Percentiles rank a stretch among this genome's conserved stretches.
Evolutionary conservation across 2,113 vertebrate species (phyloP).

Genomic region (Upupa epops): DNA sequence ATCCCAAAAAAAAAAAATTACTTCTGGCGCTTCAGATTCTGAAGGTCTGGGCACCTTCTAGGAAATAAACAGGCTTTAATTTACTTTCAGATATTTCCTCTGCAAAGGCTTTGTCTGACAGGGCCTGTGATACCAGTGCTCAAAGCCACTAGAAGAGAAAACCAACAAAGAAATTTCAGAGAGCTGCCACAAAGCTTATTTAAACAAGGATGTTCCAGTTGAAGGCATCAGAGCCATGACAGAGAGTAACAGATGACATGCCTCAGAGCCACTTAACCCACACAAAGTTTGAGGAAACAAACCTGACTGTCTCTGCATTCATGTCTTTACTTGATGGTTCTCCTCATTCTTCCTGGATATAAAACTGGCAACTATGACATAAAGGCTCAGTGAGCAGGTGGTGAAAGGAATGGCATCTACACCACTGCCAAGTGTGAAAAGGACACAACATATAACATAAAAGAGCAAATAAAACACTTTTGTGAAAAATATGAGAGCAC

Average conservation of each 20-base stretch:
- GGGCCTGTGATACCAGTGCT: not conserved
- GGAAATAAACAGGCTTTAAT: not conserved
- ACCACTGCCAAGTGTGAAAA: not conserved
- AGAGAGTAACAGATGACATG: not conserved
- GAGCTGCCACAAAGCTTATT: not conserved
- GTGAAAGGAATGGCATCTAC: not conserved
- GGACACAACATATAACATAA: not conserved
- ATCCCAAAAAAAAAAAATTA: not conserved
- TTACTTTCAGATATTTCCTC: not conserved
- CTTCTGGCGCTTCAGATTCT: not conserved
- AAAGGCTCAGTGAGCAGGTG: not conserved
- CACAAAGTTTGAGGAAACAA: not conserved
- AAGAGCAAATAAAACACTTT: not conserved
- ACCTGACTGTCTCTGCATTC: not conserved
- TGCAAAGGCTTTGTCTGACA: not conserved
- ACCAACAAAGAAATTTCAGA: not conserved
- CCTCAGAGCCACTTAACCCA: not conserved
- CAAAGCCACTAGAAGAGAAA: not conserved
- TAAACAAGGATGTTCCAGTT: not conserved
- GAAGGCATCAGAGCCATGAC: not conserved
- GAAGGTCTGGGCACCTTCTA: not conserved
- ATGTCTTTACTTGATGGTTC: not conserved
- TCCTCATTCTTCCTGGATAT: not conserved
- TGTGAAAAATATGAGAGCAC: not conserved
- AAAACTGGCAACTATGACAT: not conserved